phyloP scores from a whole-genome alignment of 1,140 invertebrate genomes.

The Amyelois transitella region DNA sequence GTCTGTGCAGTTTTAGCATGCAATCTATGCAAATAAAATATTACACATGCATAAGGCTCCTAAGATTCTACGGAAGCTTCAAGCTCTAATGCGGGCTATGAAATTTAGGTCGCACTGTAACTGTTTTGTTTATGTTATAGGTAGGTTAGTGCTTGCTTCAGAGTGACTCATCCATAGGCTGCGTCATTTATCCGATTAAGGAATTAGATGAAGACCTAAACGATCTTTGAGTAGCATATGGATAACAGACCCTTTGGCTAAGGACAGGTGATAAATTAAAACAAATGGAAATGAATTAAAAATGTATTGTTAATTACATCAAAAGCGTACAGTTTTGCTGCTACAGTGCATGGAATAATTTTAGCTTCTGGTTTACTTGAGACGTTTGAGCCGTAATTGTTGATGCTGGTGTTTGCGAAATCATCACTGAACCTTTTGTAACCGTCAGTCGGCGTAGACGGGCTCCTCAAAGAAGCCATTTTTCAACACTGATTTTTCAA shows the following conservation, averaged over 20 bases:
- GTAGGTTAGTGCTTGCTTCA: slow-evolving; percentile 42
- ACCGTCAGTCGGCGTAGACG: slow-evolving; percentile 73
- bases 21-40: slow-evolving; percentile 1
- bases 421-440: slow-evolving; percentile 76
- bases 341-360: slow-evolving; percentile 67
- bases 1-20: slow-evolving; percentile 5
- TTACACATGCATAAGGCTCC: not conserved
- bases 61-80: slow-evolving; percentile 1
- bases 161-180: slow-evolving; percentile 44
- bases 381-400: slow-evolving; percentile 75
- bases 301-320: slow-evolving; percentile 66
- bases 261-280: slow-evolving; percentile 50
- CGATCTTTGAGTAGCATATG: slow-evolving; percentile 28
- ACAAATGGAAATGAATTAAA: slow-evolving; percentile 57
- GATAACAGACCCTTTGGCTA: slow-evolving; percentile 18
- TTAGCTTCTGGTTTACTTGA: slow-evolving; percentile 71
- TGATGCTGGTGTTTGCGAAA: slow-evolving; percentile 72
- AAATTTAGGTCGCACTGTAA: slow-evolving; percentile 44
- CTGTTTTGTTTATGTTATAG: slow-evolving; percentile 45
- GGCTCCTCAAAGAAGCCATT: slow-evolving; percentile 71
- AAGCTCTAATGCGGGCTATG: slow-evolving; percentile 25
- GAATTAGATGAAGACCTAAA: slow-evolving; percentile 28
- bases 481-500: slow-evolving; percentile 47
- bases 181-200: slow-evolving; percentile 40
- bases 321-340: slow-evolving; percentile 61